Percentiles rank a stretch among this genome's conserved stretches.
phyloP scores from a whole-genome alignment of 2,113 vertebrate species.

The Phrynocephalus versicolor region DNA sequence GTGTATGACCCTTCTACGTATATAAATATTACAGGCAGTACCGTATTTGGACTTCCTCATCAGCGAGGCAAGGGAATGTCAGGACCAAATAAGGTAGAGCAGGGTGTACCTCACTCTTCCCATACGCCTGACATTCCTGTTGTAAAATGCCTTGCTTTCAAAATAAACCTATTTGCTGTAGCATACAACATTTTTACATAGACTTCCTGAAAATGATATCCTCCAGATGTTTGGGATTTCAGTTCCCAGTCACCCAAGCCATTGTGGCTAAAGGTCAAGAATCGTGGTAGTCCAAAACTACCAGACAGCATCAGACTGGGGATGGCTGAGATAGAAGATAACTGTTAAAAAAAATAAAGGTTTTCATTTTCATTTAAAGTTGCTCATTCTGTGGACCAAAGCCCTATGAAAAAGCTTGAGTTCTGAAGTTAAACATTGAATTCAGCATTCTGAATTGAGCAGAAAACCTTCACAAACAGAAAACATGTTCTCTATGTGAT shows the following conservation, averaged over 20 bases:
- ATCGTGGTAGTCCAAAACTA: not conserved
- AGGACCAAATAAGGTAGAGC: too few species aligned
- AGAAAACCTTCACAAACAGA: not conserved
- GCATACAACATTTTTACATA: slow-evolving; percentile 16
- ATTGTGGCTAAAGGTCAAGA: not conserved
- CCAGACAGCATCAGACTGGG: not conserved
- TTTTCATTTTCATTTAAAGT: not conserved
- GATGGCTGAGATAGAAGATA: not conserved
- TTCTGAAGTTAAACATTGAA: not conserved
- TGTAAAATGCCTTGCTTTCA: not conserved
- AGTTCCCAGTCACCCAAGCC: not conserved
- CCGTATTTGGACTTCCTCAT: too few species aligned
- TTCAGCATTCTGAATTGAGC: not conserved
- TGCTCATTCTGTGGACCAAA: not conserved
- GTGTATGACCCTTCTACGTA: too few species aligned
- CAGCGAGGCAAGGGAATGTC: too few species aligned
- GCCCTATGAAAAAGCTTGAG: not conserved
- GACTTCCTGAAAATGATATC: not conserved
- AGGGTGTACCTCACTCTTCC: not conserved
- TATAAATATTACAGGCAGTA: too few species aligned
- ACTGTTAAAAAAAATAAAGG: not conserved
- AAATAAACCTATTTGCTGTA: not conserved
- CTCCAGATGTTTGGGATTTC: not conserved
- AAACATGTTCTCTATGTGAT: not conserved
- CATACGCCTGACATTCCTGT: not conserved